These are phyloP conservation scores for Steromphala cineraria DNA, from an alignment of 2,888 invertebrate genomes.

Conservation along the genomic window DNA sequence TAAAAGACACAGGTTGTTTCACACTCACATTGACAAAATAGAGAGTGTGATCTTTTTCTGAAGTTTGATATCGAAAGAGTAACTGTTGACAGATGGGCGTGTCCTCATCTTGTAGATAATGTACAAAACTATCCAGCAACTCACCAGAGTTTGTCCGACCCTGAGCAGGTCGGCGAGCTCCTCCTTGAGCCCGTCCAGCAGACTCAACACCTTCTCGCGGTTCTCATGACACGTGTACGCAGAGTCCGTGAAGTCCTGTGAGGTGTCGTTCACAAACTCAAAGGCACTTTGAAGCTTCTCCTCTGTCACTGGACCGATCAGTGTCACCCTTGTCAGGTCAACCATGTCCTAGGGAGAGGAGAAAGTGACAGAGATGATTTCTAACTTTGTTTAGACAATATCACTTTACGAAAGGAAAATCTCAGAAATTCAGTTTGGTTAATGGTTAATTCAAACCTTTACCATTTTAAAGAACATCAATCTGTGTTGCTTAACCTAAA, in stretches of 20 bases:
- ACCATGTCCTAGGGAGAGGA: constrained; percentile 81
- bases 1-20: no score
- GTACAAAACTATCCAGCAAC: no score
- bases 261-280: constrained; percentile 90
- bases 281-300: constrained; percentile 90
- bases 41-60: no score
- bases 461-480: no score
- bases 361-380: background rate
- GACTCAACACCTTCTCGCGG: constrained; percentile 91
- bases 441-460: no score
- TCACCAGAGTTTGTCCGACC: constrained; percentile 88
- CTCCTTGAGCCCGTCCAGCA: constrained; percentile 90
- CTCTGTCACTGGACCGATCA: constrained; percentile 81
- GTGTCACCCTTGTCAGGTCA: constrained; percentile 89
- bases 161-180: constrained; percentile 93
- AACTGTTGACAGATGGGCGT: no score
- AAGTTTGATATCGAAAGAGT: no score
- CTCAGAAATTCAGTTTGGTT: background rate
- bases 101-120: no score
- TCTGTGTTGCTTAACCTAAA: no score
- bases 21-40: no score
- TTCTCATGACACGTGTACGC: constrained; percentile 98
- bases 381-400: background rate
- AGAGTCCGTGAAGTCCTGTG: constrained; percentile 98
- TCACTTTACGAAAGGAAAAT: background rate